Base-by-base conservation (phyloP, 2,113 vertebrate species). In the Neolamprologus toae region DNA sequence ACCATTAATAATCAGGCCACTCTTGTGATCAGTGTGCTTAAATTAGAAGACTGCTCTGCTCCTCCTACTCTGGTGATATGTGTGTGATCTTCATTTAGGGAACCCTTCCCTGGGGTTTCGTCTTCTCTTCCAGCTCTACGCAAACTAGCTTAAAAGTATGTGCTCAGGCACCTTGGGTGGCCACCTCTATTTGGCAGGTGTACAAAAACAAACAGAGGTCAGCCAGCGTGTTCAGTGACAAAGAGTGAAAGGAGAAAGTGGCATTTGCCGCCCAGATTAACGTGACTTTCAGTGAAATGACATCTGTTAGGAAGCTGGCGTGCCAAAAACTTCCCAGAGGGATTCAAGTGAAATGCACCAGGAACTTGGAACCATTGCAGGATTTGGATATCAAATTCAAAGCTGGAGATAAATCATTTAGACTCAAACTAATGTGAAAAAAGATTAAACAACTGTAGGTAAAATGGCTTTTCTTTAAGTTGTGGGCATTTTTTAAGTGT, bases 1-100 rank as follows among this genome's bases (percentile, higher is more conserved):
- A 92, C 87, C 40, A 79, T 83, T 88, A 89, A 53, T 76, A 68
- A 54, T 28, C 82, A 54, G 61, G 78, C 66, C 80, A 89, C 26
- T 35, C 66, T 61, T 42, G 53, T 88, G 66, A 71, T 82, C 88
- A 28, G 16, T n/a, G 33, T n/a, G 5, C 23, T 59, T n/a, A 73
- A 73, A 47, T 73, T 26, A 45, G 68, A 73, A 45, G 1, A 42
- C 68, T 17, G 73, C 73, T 31, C 26, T 51, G 42, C 73, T 49
- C 26, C 42, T 78, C 45, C 45, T 49, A 31, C 26, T 78, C 45
- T 49, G 68, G 6, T 47, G 26, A 78, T n/a, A 78, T 49, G 26
- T 49, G 45, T 49, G 16, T 31, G 45, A 19, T 78, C 23, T 78
- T 78, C 42, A 49, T 78, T 78, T 78, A 78, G 26, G 16, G 7